Evolutionary conservation across 2,888 invertebrate species (phyloP), one percentile per base, ranked within the genome.

Genomic region (Metallyticus violacea): DNA sequence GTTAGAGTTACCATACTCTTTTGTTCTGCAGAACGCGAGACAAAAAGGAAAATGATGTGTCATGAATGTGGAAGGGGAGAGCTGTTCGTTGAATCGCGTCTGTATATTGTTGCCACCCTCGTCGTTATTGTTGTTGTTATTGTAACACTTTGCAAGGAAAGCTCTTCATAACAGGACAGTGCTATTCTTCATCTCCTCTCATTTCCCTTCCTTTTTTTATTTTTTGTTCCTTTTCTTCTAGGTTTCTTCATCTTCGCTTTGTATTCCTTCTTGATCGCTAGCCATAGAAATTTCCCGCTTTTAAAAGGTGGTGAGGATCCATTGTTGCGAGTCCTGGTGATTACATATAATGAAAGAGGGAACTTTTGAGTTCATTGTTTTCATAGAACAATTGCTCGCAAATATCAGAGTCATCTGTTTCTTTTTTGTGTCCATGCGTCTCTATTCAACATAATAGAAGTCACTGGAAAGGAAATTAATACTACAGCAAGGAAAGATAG

Each of bases 21-120:
- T 87, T 87, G 87, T 87, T 85, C 81, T 83, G 83, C 27, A 77
- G 28, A 83, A 62, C 80, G 30, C 27, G 30, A 81, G 85, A 87
- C 87, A 87, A 87, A 85, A 81, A 85, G 84, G 85, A 86, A 87
- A 87, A 85, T 85, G 87, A 87, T 87, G 87, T 85, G 87, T 87
- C 87, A 87, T 87, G 85, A 79, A 80, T 77, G 85, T 85, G 85
- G 25, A 77, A 28, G 83, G 83, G 77, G 29, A 77, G 26, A 26
- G 25, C 30, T 81, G 77, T 83, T 28, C 76, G 83, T 83, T 83
- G 77, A 28, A 77, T 83, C 83, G 83, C 77, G 28, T 77, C 62
- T 83, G 83, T 77, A 77, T 83, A 83, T 62, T 62, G 40, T 62
- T 62, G 40, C 40, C 40, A 83, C 83, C 77, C 83, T 77, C 40